Conservation (phyloP, 2,113 vertebrate genomes). For the Marmota flaviventris region DNA sequence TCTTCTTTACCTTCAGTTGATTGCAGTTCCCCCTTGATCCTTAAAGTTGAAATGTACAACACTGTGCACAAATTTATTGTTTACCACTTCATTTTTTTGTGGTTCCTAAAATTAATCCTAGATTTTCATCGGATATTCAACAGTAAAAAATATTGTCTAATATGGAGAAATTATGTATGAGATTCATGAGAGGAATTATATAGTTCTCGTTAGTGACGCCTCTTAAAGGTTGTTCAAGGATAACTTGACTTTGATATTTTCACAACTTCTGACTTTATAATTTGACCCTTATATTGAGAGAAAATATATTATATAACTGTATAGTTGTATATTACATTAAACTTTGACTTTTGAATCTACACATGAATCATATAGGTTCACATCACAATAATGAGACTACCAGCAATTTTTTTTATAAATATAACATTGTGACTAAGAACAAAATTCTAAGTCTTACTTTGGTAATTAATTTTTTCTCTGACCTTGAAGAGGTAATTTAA, state of each 20-base stretch:
- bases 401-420: background rate
- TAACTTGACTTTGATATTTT: background rate
- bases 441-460: constrained; percentile 14
- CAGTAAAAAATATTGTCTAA: background rate
- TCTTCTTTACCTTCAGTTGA: background rate
- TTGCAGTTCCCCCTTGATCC: background rate
- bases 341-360: background rate
- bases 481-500: constrained; percentile 69
- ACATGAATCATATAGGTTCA: background rate
- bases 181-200: background rate
- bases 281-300: background rate
- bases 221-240: background rate
- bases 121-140: background rate
- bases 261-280: background rate
- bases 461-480: constrained; percentile 62
- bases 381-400: background rate
- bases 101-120: background rate
- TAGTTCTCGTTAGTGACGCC: background rate
- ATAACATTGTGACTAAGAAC: background rate
- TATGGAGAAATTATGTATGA: background rate
- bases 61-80: background rate
- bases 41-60: background rate
- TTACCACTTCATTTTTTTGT: background rate
- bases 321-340: background rate
- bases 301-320: background rate